These are phyloP conservation scores for Lutjanus argentimaculatus DNA, from an alignment of 2,797 vertebrate species.

Conservation along the genomic window DNA sequence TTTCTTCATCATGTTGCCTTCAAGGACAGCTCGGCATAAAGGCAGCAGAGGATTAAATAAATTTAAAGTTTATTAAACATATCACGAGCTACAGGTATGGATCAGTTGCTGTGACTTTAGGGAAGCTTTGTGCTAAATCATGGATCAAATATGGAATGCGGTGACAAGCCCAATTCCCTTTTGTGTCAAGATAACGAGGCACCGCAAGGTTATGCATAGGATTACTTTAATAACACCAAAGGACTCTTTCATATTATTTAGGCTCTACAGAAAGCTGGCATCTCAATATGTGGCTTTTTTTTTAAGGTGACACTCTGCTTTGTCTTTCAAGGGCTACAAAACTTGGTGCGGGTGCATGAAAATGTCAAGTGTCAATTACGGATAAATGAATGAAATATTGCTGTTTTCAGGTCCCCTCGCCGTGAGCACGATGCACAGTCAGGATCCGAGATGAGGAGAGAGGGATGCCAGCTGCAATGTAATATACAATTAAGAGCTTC, in stretches of 20 bases:
- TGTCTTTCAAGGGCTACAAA: slow-evolving; percentile 57
- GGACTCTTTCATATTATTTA: slow-evolving; percentile 38
- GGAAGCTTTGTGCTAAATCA: slow-evolving; percentile 61
- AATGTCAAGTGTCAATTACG: slow-evolving; percentile 72
- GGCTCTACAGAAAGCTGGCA: slow-evolving; percentile 5
- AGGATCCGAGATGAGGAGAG: slow-evolving; percentile 45
- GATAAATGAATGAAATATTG: slow-evolving; percentile 60
- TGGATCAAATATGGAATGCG: slow-evolving; percentile 61
- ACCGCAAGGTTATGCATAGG: slow-evolving; percentile 61
- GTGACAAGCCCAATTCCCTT: slow-evolving; percentile 54
- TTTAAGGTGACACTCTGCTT: slow-evolving; percentile 30
- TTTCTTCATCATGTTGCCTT: not conserved
- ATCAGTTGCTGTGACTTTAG: slow-evolving; percentile 53
- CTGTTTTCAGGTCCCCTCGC: slow-evolving; percentile 24
- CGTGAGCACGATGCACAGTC: slow-evolving; percentile 34
- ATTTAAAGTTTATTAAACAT: slow-evolving; percentile 53
- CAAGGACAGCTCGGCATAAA: slow-evolving; percentile 52
- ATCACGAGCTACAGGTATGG: slow-evolving; percentile 43
- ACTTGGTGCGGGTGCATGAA: slow-evolving; percentile 33
- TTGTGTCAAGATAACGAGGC: slow-evolving; percentile 64
- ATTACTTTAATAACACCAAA: slow-evolving; percentile 49
- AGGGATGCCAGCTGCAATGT: slow-evolving; percentile 68
- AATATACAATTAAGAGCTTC: slow-evolving; percentile 77
- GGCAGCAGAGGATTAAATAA: slow-evolving; percentile 35
- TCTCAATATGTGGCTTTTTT: slow-evolving; percentile 3